Conservation (phyloP, 1,140 invertebrate species). For the Drosophila tropicalis region DNA sequence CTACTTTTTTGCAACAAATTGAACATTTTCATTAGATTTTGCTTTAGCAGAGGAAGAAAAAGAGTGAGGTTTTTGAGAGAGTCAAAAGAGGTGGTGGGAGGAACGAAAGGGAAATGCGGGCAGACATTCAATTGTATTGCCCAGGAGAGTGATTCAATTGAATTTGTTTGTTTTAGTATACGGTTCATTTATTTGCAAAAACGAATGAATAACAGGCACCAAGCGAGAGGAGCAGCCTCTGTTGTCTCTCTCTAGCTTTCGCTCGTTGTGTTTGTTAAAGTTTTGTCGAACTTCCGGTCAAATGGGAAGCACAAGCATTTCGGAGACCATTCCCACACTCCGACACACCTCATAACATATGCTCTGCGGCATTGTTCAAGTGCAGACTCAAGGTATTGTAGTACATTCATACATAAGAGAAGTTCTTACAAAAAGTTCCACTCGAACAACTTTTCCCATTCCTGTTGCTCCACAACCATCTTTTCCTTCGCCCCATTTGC, state of each 20-base stretch:
- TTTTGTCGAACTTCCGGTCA: slow-evolving; percentile 77
- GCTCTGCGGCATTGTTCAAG: slow-evolving; percentile 70
- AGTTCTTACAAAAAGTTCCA: slow-evolving; percentile 43
- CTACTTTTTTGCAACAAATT: slow-evolving; percentile 61
- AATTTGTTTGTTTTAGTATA: slow-evolving; percentile 81
- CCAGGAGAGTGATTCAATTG: slow-evolving; percentile 81
- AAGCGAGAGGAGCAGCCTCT: not conserved
- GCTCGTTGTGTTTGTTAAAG: slow-evolving; percentile 65
- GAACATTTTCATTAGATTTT: slow-evolving; percentile 79
- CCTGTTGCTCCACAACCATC: slow-evolving; percentile 10
- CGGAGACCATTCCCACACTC: not conserved
- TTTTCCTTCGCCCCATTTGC: slow-evolving; percentile 31
- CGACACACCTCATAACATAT: slow-evolving; percentile 46
- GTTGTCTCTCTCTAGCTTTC: not conserved
- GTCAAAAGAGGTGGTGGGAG: not conserved
- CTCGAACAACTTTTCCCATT: slow-evolving; percentile 32
- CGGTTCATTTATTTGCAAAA: slow-evolving; percentile 80
- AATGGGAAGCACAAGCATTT: slow-evolving; percentile 43
- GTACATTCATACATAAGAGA: slow-evolving; percentile 11
- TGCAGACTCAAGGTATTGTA: slow-evolving; percentile 50
- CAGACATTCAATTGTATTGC: slow-evolving; percentile 78
- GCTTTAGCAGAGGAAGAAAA: slow-evolving; percentile 25
- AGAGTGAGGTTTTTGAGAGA: slow-evolving; percentile 8
- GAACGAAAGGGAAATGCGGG: slow-evolving; percentile 31
- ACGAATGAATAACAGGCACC: slow-evolving; percentile 69